These are phyloP conservation scores for Hormaphis cornu DNA, from an alignment of 1,140 invertebrate species.

Conservation along the genomic window DNA sequence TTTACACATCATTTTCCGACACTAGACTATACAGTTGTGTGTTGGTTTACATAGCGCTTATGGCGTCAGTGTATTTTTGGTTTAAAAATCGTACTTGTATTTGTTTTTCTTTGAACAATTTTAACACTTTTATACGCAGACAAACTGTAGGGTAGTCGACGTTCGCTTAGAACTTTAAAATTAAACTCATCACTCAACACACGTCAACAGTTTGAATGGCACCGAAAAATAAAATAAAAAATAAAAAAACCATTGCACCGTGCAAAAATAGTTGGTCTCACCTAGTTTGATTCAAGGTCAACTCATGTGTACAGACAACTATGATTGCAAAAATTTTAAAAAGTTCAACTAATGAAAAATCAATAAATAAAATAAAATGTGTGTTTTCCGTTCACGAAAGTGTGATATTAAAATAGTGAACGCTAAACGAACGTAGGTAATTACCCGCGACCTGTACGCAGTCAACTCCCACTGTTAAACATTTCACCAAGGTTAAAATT, in stretches of 20 bases:
- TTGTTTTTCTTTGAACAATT: not conserved
- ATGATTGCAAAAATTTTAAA: not conserved
- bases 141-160: not conserved
- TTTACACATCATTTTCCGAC: too few species aligned
- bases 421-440: too few species aligned
- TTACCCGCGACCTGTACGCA: not conserved
- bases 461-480: not conserved
- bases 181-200: conserved; percentile 11
- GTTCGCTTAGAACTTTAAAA: conserved; percentile 2
- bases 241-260: not conserved
- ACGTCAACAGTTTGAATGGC: not conserved
- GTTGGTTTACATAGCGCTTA: not conserved
- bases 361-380: too few species aligned
- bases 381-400: too few species aligned
- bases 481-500: conserved; percentile 5
- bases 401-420: too few species aligned
- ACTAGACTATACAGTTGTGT: too few species aligned
- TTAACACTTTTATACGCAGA: not conserved
- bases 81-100: too few species aligned
- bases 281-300: conserved; percentile 18
- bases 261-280: conserved; percentile 23
- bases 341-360: too few species aligned
- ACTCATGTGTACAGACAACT: not conserved
- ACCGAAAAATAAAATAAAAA: not conserved
- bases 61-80: not conserved